phyloP scores from a whole-genome alignment of 2,797 vertebrate genomes.

The Pseudomugil tenellus region DNA sequence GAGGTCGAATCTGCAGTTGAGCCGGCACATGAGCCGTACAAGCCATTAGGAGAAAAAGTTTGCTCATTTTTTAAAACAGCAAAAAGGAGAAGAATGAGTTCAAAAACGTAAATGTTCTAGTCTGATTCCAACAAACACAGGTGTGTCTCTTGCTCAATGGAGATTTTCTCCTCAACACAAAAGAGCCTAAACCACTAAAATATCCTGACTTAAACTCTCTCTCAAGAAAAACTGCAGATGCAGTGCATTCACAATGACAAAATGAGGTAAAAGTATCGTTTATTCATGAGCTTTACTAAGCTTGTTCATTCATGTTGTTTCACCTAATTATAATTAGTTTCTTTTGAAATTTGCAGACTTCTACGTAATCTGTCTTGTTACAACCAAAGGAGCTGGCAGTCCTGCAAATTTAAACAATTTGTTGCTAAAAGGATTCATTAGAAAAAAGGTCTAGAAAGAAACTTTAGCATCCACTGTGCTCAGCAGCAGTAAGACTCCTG shows the following conservation, averaged over 20 bases:
- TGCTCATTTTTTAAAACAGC: conserved; percentile 13
- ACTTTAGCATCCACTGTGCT: not conserved
- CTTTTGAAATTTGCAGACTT: not conserved
- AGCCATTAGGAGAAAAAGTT: conserved; percentile 13
- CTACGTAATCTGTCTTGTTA: not conserved
- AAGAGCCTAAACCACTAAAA: conserved; percentile 22
- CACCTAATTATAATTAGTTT: not conserved
- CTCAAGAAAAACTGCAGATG: not conserved
- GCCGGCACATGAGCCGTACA: conserved; percentile 14
- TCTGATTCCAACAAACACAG: conserved; percentile 29
- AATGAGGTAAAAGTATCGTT: not conserved
- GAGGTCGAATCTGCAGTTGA: not conserved
- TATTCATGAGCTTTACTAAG: not conserved
- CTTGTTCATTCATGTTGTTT: not conserved
- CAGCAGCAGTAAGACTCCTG: not conserved
- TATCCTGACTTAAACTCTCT: conserved; percentile 10
- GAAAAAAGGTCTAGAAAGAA: no score
- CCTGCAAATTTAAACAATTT: not conserved
- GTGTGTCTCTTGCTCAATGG: conserved; percentile 22
- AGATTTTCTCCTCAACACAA: conserved; percentile 31
- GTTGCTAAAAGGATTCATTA: no score
- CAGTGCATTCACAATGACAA: not conserved
- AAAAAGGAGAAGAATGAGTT: conserved; percentile 27
- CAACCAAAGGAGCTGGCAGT: not conserved
- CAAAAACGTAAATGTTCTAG: conserved; percentile 3